A percentile compares a stretch with the other conserved stretches of the same genome.
Conservation (phyloP, 2,797 vertebrate genomes). For the Benthosema pterotum region DNA sequence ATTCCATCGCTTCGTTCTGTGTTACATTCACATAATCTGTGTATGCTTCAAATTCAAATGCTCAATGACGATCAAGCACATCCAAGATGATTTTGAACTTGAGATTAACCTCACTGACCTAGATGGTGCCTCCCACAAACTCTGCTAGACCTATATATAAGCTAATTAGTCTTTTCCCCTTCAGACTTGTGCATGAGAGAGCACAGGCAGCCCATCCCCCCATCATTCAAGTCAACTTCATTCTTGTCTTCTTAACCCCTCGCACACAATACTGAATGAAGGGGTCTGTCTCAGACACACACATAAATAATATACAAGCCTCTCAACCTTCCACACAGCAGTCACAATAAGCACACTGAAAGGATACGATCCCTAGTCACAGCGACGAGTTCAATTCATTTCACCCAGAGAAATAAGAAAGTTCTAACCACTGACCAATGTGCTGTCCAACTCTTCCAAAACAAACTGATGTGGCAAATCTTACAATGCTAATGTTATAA, state of each 20-base stretch:
- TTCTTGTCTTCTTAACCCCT: conserved; percentile 10
- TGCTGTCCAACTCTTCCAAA: no score
- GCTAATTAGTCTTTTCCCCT: conserved; percentile 11
- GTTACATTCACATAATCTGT: no score
- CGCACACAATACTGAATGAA: conserved; percentile 13
- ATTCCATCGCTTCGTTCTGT: conserved; percentile 5
- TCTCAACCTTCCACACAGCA: not conserved
- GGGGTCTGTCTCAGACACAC: conserved; percentile 3
- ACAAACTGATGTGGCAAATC: no score
- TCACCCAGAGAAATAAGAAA: not conserved
- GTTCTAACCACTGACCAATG: not conserved
- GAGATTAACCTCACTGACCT: not conserved
- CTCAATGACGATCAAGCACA: not conserved
- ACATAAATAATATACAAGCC: not conserved
- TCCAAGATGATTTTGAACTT: not conserved
- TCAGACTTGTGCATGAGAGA: not conserved
- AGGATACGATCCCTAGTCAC: not conserved
- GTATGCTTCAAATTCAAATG: not conserved
- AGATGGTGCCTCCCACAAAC: conserved; percentile 1
- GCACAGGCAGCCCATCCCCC: conserved; percentile 3
- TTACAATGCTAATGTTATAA: no score
- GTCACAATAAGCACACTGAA: conserved; percentile 5
- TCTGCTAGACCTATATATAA: not conserved
- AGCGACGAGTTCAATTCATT: not conserved
- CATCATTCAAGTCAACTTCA: not conserved